Conservation (phyloP, 1,140 invertebrate genomes). For the Habropoda laboriosa region DNA sequence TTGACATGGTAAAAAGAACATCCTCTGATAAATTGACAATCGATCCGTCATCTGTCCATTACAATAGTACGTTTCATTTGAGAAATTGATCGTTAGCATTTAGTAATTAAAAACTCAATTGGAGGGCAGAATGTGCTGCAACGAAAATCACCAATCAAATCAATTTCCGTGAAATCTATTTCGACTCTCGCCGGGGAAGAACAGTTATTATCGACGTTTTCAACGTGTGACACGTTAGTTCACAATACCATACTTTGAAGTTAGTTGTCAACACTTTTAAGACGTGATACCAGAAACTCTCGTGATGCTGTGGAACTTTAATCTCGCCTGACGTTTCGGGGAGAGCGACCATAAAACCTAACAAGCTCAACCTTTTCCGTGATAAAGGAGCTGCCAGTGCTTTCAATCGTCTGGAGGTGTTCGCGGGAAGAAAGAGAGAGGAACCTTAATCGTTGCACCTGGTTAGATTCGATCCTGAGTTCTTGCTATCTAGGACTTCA, state of each 20-base stretch:
- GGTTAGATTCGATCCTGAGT: neutral
- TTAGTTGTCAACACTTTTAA: neutral
- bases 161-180: neutral
- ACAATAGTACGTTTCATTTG: neutral
- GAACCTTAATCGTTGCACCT: constrained; percentile 1
- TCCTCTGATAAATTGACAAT: neutral
- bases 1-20: neutral
- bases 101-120: constrained; percentile 3
- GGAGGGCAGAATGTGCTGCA: neutral
- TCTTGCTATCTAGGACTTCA: too few relatives aligned
- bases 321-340: neutral
- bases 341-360: neutral
- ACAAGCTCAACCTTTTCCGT: neutral
- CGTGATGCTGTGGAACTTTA: neutral
- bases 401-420: neutral
- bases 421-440: neutral
- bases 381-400: neutral
- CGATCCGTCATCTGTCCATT: constrained; percentile 8
- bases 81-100: constrained; percentile 8
- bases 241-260: too few relatives aligned
- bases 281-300: neutral
- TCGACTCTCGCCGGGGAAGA: neutral
- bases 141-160: neutral
- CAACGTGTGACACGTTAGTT: neutral
- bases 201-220: neutral